Conservation (phyloP, 37 sponge, comb jelly and placozoan genomes). For the Theonella swinhoei region DNA sequence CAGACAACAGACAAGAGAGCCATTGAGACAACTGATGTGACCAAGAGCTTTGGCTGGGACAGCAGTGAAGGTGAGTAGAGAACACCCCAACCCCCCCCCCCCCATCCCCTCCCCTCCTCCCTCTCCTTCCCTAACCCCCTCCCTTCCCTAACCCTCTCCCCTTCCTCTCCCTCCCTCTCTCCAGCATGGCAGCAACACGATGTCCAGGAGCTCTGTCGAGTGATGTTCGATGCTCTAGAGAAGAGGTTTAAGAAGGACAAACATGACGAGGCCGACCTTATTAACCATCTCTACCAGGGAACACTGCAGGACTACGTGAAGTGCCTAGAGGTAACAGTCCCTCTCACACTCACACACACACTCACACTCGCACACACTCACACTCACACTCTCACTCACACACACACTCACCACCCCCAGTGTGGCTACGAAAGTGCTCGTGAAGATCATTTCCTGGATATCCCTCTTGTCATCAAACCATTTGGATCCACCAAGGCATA, state of each 20-base stretch:
- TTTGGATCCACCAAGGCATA: conserved; percentile 74
- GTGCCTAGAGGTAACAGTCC: conserved; percentile 65
- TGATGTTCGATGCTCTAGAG: conserved; percentile 98
- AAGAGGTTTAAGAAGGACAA: conserved; percentile 75
- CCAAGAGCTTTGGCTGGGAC: conserved; percentile 97
- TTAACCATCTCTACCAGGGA: conserved; percentile 92
- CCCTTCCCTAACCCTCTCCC: neutral
- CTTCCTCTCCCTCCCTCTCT: neutral
- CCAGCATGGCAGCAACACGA: conserved; percentile 97
- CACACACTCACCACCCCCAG: conserved; percentile 28
- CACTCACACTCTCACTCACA: neutral
- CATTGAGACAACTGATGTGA: conserved; percentile 94
- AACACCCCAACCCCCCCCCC: neutral
- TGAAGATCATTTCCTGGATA: conserved; percentile 83
- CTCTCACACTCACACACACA: neutral
- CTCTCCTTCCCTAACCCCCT: neutral
- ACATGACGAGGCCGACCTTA: conserved; percentile 66
- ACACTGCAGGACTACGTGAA: conserved; percentile 93
- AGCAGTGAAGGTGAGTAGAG: conserved; percentile 81
- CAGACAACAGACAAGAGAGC: conserved; percentile 85
- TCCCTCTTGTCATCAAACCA: conserved; percentile 92
- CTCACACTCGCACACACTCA: neutral
- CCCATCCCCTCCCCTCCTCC: neutral
- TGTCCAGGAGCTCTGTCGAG: conserved; percentile 94
- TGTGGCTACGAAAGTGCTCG: conserved; percentile 85